Evolutionary conservation across 1,140 invertebrate species (phyloP).

Genomic region (Macrotrachela quadricornifera): DNA sequence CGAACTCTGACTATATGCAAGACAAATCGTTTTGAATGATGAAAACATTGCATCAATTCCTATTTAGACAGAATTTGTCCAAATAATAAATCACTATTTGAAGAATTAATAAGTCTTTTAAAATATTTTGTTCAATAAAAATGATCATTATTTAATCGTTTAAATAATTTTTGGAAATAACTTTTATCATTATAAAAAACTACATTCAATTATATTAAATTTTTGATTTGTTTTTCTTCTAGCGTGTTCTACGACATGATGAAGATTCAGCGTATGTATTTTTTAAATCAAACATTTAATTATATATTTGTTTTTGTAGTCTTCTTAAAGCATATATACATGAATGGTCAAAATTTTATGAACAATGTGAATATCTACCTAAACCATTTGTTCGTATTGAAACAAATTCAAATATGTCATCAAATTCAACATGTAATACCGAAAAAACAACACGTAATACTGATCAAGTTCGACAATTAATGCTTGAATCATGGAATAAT

Average conservation of each 20-base stretch:
- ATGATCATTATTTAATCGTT: too few relatives aligned
- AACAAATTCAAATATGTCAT: constrained; percentile 20
- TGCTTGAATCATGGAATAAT: constrained; percentile 93
- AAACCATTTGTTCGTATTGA: constrained; percentile 82
- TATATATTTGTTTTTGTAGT: too few relatives aligned
- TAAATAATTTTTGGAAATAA: too few relatives aligned
- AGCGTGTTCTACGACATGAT: constrained; percentile 61
- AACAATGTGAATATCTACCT: constrained; percentile 82
- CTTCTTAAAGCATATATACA: constrained; percentile 79
- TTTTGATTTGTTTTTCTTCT: constrained; percentile 12
- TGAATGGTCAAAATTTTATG: constrained; percentile 92
- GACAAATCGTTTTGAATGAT: too few relatives aligned
- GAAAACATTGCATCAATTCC: too few relatives aligned
- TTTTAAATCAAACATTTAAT: too few relatives aligned
- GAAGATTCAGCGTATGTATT: constrained; percentile 55
- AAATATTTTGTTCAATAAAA: too few relatives aligned
- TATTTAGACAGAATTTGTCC: too few relatives aligned
- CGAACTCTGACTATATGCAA: too few relatives aligned
- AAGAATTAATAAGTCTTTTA: too few relatives aligned
- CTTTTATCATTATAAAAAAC: neutral
- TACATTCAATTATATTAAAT: neutral
- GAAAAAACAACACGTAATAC: neutral
- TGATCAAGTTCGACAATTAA: constrained; percentile 41
- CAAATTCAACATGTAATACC: neutral
- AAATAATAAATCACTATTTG: too few relatives aligned